These are phyloP conservation scores for Anthophora plumipes DNA, from an alignment of 2,888 invertebrate genomes.

Conservation along the genomic window DNA sequence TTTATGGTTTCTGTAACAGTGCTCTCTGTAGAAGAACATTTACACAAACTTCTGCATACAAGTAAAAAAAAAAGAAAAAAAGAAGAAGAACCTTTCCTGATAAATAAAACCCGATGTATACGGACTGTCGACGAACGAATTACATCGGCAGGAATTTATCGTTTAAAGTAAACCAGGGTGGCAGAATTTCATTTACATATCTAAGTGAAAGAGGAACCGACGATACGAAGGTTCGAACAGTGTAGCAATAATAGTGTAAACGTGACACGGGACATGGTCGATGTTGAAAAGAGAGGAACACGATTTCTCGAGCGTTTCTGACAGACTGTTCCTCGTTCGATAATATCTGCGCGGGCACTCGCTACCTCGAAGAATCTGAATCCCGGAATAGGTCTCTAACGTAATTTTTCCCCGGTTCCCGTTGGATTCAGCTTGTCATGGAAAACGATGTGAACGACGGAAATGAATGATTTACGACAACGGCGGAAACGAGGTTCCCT, in stretches of 20 bases:
- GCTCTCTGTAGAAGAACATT: too few species aligned
- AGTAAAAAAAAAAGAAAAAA: too few species aligned
- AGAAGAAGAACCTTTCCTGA: too few species aligned
- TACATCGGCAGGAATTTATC: too few species aligned
- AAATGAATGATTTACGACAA: constrained; percentile 54
- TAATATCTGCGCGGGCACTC: constrained; percentile 24
- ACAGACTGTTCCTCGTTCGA: constrained; percentile 14
- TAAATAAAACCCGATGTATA: too few species aligned
- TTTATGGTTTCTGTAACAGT: too few species aligned
- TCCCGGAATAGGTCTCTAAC: constrained; percentile 22
- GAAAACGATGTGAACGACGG: constrained; percentile 25
- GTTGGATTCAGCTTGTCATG: constrained; percentile 16
- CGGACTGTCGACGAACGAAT: too few species aligned
- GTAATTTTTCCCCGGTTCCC: constrained; percentile 30
- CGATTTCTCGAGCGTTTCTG: constrained; percentile 12
- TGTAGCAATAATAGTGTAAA: constrained; percentile 24
- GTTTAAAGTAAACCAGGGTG: too few species aligned
- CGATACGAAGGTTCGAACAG: constrained; percentile 11
- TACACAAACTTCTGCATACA: too few species aligned
- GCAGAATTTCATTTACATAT: too few species aligned
- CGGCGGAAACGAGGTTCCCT: constrained; percentile 16
- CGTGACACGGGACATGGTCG: neutral
- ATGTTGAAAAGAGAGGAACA: constrained; percentile 5
- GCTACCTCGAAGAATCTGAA: constrained; percentile 24
- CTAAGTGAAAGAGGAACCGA: neutral